These are phyloP conservation scores for Etia nguti DNA, from an alignment of 2,113 vertebrate genomes.

Conservation along the genomic window DNA sequence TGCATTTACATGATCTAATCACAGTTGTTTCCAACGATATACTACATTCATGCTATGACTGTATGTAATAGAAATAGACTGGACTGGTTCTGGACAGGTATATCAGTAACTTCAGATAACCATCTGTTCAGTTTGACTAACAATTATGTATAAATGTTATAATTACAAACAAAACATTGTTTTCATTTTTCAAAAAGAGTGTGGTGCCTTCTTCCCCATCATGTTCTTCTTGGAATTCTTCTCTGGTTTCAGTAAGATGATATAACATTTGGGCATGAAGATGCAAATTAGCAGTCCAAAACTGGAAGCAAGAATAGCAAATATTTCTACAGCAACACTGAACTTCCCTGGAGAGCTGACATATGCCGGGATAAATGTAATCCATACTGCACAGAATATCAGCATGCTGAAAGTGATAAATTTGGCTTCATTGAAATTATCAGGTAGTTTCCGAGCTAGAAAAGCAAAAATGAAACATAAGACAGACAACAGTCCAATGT, in stretches of 20 bases:
- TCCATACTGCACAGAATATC: constrained; percentile 75
- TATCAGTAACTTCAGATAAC: neutral
- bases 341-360: constrained; percentile 75
- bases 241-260: constrained; percentile 68
- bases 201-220: constrained; percentile 48
- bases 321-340: constrained; percentile 74
- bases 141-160: neutral
- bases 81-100: neutral
- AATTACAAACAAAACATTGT: neutral
- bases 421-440: constrained; percentile 77
- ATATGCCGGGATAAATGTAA: constrained; percentile 75
- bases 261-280: constrained; percentile 71
- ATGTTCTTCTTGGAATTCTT: constrained; percentile 67
- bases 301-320: constrained; percentile 74
- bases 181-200: neutral
- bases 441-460: constrained; percentile 16
- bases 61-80: neutral
- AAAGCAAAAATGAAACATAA: constrained; percentile 41
- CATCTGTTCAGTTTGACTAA: neutral
- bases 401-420: constrained; percentile 77
- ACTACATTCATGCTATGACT: neutral
- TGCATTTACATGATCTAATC: neutral
- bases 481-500: constrained; percentile 67
- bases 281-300: constrained; percentile 71
- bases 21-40: neutral